Base-by-base conservation (phyloP, 2,113 vertebrate species). In the Ptychochromis oligacanthus region DNA sequence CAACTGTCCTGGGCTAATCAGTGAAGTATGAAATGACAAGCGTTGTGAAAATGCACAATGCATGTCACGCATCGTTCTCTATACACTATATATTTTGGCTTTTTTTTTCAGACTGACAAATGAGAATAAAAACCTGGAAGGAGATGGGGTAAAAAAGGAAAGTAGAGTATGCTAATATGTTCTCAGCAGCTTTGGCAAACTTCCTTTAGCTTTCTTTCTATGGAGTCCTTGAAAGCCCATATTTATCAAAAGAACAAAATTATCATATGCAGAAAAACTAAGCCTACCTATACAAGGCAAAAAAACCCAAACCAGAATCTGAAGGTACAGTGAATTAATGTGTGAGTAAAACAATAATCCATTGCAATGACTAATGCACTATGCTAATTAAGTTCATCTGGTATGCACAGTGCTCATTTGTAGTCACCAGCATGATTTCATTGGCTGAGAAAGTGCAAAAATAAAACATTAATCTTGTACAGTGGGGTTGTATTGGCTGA, bases 1-100 rank as follows among this genome's bases (percentile, higher is more conserved):
- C 18, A 26, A 65, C 79, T 70, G 61, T 82, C 75, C 20, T 43
- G 20, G 77, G 65, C 78, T 75, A 87, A 91, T 92, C 82, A 87
- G 85, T 67, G 46, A 75, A 81, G 78, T 17, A 60, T 67, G 86
- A 89, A 91, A 34, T 67, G 20, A 77, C 52, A 58, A 76, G 61
- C 13, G 18, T 17, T 82, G 49, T 72, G 12, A 22, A 55, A 38
- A 52, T 54, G 75, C 34, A 38, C 5, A 0, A 9, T 6, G 34
- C 70, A n/a, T 15, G 81, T 24, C 56, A 24, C 31, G 43, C 54
- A 34, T 17, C 8, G 34, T 26, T 78, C 56, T 31, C 52, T 36
- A 5, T 17, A 10, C 43, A 56, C 26, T 38, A n/a, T 26, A 26
- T 52, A 22, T 80, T 18, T 18, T 43, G 24, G 46, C 12, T 22